Conservation (phyloP, 2,113 vertebrate genomes). For the Micronycteris hirsuta region DNA sequence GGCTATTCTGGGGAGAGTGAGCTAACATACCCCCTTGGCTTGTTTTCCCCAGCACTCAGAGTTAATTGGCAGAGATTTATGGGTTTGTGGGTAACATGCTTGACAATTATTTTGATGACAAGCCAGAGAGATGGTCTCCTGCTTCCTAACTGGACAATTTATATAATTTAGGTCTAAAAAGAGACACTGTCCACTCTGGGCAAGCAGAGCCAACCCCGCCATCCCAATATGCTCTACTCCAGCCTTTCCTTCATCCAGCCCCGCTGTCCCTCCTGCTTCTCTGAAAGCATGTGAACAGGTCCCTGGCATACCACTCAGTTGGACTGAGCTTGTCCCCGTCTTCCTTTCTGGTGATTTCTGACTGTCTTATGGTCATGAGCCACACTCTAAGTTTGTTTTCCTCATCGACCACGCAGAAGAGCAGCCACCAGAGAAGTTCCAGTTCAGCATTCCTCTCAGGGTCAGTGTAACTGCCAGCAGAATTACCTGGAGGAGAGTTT, state of each 20-base stretch:
- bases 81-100: not conserved
- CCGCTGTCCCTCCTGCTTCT: not conserved
- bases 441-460: not conserved
- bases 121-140: not conserved
- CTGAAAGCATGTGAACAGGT: not conserved
- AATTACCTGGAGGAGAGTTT: slow-evolving; percentile 11
- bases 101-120: not conserved
- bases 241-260: not conserved
- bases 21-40: not conserved
- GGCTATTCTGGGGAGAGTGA: not conserved
- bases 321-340: not conserved
- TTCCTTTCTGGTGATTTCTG: not conserved
- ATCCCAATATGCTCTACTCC: not conserved
- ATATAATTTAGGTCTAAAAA: not conserved
- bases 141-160: not conserved
- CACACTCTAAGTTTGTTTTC: not conserved
- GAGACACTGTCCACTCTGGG: not conserved
- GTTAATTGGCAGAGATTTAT: not conserved
- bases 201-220: not conserved
- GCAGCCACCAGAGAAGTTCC: not conserved
- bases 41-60: not conserved
- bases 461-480: not conserved
- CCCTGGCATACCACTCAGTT: not conserved
- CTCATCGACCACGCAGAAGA: not conserved
- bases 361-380: not conserved